Evolutionary conservation across 2,113 vertebrate genomes (phyloP).

Genomic region (Gymnocephalus cernua): DNA sequence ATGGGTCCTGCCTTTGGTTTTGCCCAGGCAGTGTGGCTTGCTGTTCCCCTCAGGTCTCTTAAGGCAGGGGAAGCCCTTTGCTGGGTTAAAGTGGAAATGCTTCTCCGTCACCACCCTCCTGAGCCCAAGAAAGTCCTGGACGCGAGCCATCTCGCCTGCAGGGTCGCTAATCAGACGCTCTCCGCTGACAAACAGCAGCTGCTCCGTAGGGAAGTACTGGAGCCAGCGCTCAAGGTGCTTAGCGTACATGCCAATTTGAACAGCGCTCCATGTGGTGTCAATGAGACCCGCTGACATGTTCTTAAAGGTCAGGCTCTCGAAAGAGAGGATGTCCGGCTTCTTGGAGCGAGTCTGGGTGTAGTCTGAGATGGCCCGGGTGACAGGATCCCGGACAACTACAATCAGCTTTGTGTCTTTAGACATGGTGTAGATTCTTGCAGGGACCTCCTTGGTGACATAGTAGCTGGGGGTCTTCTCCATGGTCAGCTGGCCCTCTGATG

Average conservation of each 20-base stretch:
- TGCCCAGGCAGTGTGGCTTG: constrained; percentile 89
- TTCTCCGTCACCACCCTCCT: constrained; percentile 91
- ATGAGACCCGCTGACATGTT: constrained; percentile 91
- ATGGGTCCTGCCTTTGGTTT: constrained; percentile 95
- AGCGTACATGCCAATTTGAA: constrained; percentile 96
- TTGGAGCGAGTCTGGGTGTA: constrained; percentile 97
- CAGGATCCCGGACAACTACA: constrained; percentile 94
- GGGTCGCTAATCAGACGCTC: constrained; percentile 93
- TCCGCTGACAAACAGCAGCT: constrained; percentile 95
- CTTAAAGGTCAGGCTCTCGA: constrained; percentile 93
- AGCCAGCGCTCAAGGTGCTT: constrained; percentile 96
- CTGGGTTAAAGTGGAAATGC: constrained; percentile 97
- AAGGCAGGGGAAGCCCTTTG: constrained; percentile 97
- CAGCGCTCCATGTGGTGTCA: constrained; percentile 94
- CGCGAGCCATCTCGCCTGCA: constrained; percentile 90
- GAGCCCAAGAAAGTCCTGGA: constrained; percentile 95
- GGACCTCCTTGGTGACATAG: constrained; percentile 92
- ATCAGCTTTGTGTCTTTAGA: constrained; percentile 92
- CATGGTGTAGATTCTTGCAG: constrained; percentile 93
- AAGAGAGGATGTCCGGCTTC: constrained; percentile 92
- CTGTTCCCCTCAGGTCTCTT: constrained; percentile 94
- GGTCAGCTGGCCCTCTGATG: constrained; percentile 92
- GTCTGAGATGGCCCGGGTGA: constrained; percentile 95
- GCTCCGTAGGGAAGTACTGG: constrained; percentile 89
- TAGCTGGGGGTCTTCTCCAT: constrained; percentile 99